These are phyloP conservation scores for Triplophysa tibetana DNA, from an alignment of 2,113 vertebrate genomes.

Conservation along the genomic window DNA sequence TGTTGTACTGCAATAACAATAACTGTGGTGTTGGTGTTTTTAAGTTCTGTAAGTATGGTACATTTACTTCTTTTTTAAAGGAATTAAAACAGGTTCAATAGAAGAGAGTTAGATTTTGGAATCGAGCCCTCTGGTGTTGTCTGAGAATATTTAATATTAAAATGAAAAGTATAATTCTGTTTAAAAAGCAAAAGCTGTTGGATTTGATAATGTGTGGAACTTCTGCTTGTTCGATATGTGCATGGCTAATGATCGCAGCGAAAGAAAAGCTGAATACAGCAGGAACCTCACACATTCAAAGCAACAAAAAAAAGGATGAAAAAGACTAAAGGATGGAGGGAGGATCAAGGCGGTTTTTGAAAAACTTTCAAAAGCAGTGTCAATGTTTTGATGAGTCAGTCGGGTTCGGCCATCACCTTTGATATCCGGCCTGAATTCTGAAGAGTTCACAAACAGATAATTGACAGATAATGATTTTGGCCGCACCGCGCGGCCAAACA, in stretches of 20 bases:
- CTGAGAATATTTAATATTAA: not conserved
- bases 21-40: not conserved
- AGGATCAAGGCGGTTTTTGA: conserved; percentile 38
- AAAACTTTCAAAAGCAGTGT: conserved; percentile 14
- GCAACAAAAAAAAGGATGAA: not conserved
- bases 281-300: not conserved
- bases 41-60: not conserved
- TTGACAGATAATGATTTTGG: not conserved
- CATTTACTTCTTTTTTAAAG: too few species aligned
- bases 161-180: not conserved
- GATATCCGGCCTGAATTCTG: conserved; percentile 11
- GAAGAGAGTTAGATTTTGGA: not conserved
- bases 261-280: conserved; percentile 41
- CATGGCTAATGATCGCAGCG: conserved; percentile 19
- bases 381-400: conserved; percentile 21
- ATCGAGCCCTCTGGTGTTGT: not conserved
- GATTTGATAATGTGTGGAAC: not conserved
- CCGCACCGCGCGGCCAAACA: not conserved
- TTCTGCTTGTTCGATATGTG: conserved; percentile 19
- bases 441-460: not conserved
- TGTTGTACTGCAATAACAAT: too few species aligned
- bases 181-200: conserved; percentile 10
- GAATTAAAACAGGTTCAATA: too few species aligned
- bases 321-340: conserved; percentile 12
- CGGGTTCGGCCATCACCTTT: conserved; percentile 1